Evolutionary conservation across 2,113 vertebrate genomes (phyloP).

Genomic region (Muscicapa adusta): DNA sequence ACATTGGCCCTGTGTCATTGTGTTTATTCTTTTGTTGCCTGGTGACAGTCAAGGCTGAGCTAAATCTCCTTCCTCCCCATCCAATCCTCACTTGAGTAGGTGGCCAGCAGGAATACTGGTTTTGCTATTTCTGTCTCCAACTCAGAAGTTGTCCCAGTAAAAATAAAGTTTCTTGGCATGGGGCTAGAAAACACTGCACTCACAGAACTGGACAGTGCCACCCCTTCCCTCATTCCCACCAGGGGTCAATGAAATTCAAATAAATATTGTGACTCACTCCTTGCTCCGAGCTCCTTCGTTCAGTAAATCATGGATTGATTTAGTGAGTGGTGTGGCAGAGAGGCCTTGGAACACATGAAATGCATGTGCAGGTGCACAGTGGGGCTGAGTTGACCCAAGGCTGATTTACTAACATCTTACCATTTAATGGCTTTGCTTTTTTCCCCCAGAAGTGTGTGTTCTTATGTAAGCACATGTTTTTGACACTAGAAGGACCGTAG

Average conservation of each 20-base stretch:
- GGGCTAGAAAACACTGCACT: background rate
- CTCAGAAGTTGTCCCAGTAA: background rate
- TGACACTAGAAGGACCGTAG: background rate
- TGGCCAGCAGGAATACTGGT: background rate
- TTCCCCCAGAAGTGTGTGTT: background rate
- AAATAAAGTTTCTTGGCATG: constrained; percentile 20
- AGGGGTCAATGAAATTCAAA: constrained; percentile 45
- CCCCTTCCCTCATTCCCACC: constrained; percentile 27
- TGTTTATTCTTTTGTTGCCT: background rate
- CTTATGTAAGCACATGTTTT: constrained; percentile 21
- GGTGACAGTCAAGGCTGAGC: background rate
- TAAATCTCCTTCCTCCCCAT: background rate
- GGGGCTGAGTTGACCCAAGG: background rate
- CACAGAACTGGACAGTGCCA: constrained; percentile 3
- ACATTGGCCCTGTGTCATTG: background rate
- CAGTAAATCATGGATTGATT: constrained; percentile 25
- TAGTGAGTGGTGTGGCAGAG: constrained; percentile 1
- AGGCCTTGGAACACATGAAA: background rate
- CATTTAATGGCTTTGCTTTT: background rate
- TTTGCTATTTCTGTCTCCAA: constrained; percentile 22
- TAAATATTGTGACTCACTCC: constrained; percentile 36
- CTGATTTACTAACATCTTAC: constrained; percentile 26
- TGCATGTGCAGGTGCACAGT: constrained; percentile 3
- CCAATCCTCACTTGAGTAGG: background rate
- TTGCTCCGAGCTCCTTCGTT: background rate